These are phyloP conservation scores for Hylomyscus alleni DNA, from an alignment of 2,797 vertebrate genomes.

Conservation along the genomic window DNA sequence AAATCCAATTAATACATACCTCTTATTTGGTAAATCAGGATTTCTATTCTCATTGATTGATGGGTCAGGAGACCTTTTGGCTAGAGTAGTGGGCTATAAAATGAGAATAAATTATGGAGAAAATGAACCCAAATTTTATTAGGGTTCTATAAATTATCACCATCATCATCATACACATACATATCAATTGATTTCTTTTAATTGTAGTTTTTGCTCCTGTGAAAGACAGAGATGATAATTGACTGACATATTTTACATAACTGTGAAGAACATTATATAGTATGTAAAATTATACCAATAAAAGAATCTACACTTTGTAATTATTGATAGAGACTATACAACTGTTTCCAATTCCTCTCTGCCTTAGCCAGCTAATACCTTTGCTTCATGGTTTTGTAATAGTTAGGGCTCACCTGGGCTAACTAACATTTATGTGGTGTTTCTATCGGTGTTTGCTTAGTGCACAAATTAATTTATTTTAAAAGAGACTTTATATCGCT, in stretches of 20 bases:
- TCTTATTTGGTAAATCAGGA: not conserved
- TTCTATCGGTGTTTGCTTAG: slow-evolving; percentile 49
- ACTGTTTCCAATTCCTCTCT: not conserved
- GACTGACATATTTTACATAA: slow-evolving; percentile 23
- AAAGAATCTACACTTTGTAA: not conserved
- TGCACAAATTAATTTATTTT: slow-evolving; percentile 7
- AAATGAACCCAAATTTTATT: not conserved
- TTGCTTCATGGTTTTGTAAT: not conserved
- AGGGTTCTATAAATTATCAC: not conserved
- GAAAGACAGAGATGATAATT: not conserved
- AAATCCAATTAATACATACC: not conserved
- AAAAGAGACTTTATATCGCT: slow-evolving; percentile 30
- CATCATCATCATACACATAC: not conserved
- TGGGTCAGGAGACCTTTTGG: not conserved
- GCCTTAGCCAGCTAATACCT: not conserved
- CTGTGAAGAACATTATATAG: not conserved
- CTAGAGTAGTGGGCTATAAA: not conserved
- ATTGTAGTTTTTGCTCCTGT: not conserved
- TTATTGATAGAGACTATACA: not conserved
- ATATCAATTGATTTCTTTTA: slow-evolving; percentile 35
- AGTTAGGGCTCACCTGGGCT: not conserved
- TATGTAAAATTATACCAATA: not conserved
- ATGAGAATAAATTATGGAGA: slow-evolving; percentile 1
- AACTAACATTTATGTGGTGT: not conserved
- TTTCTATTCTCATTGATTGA: slow-evolving; percentile 15